Conservation (phyloP, 1,140 invertebrate species). For the Liolophura sinensis region DNA sequence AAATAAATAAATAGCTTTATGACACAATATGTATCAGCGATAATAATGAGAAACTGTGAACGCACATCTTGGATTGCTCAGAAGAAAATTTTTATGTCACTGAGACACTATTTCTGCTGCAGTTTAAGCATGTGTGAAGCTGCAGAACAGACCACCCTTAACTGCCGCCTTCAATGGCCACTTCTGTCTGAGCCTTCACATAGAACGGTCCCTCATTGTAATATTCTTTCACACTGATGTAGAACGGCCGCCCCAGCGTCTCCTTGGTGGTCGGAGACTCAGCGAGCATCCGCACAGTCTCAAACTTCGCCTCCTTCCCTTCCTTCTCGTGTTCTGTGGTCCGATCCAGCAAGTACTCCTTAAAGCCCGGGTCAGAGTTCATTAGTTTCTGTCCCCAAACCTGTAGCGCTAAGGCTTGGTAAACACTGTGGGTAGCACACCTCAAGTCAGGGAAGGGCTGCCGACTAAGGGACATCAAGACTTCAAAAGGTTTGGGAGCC, state of each 20-base stretch:
- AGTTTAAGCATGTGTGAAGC: too few species aligned
- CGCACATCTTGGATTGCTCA: too few species aligned
- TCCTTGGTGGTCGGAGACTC: conserved; percentile 62
- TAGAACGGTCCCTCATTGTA: conserved; percentile 75
- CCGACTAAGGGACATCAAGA: conserved; percentile 63
- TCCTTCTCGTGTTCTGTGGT: conserved; percentile 71
- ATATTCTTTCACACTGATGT: conserved; percentile 67
- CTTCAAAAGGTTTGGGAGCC: conserved; percentile 62
- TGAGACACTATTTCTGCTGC: too few species aligned
- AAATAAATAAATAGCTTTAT: too few species aligned
- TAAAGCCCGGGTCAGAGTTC: conserved; percentile 66
- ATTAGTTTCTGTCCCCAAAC: conserved; percentile 70
- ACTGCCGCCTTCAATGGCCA: conserved; percentile 60
- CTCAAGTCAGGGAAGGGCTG: conserved; percentile 70
- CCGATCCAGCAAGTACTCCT: conserved; percentile 77
- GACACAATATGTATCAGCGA: too few species aligned
- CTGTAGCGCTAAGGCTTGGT: conserved; percentile 62
- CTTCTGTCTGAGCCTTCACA: conserved; percentile 68
- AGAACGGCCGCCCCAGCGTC: conserved; percentile 69
- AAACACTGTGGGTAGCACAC: conserved; percentile 61
- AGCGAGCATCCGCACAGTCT: conserved; percentile 69
- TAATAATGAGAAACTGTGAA: too few species aligned
- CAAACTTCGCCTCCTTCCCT: conserved; percentile 72
- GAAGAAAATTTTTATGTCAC: too few species aligned
- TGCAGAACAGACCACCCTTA: too few species aligned